A percentile compares a stretch with the other conserved stretches of the same genome.
Evolutionary conservation across 2,888 invertebrate species (phyloP).

Genomic region (Pasiphila rectangulata): DNA sequence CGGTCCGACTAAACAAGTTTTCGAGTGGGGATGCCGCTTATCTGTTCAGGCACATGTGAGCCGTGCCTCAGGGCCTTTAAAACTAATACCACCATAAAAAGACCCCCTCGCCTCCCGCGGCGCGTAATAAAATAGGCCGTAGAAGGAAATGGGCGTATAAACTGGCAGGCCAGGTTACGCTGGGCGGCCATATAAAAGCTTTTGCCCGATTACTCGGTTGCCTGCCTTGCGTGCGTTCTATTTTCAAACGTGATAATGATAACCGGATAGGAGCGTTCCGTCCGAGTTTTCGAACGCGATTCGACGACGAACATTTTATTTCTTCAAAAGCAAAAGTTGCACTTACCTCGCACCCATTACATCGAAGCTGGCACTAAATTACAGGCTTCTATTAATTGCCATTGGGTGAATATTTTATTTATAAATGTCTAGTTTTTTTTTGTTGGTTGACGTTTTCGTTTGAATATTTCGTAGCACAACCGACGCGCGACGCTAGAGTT

Average conservation of each 20-base stretch:
- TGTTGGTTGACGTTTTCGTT: slow-evolving; percentile 22
- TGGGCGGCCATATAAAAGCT: slow-evolving; percentile 67
- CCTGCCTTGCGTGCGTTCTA: slow-evolving; percentile 77
- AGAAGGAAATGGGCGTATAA: slow-evolving; percentile 64
- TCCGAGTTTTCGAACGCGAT: slow-evolving; percentile 34
- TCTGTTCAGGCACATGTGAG: slow-evolving; percentile 75
- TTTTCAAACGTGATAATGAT: slow-evolving; percentile 79
- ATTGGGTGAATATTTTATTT: slow-evolving; percentile 18
- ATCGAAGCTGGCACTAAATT: slow-evolving; percentile 13
- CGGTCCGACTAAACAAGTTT: slow-evolving; percentile 73
- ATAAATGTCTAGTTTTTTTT: slow-evolving; percentile 17
- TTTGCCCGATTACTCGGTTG: slow-evolving; percentile 76
- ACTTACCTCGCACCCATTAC: slow-evolving; percentile 8
- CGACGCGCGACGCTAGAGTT: not conserved
- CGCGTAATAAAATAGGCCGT: slow-evolving; percentile 61
- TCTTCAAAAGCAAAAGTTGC: slow-evolving; percentile 21
- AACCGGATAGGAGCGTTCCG: slow-evolving; percentile 60
- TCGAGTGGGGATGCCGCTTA: slow-evolving; percentile 77
- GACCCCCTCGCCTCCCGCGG: slow-evolving; percentile 53
- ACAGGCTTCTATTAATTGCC: slow-evolving; percentile 13
- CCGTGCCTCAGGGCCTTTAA: slow-evolving; percentile 70
- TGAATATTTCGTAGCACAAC: slow-evolving; percentile 19
- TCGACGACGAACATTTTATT: slow-evolving; percentile 16
- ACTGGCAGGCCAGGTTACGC: slow-evolving; percentile 51
- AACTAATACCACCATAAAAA: slow-evolving; percentile 62